Conservation (phyloP, 2,888 invertebrate genomes). For the Keiferia lycopersicella region DNA sequence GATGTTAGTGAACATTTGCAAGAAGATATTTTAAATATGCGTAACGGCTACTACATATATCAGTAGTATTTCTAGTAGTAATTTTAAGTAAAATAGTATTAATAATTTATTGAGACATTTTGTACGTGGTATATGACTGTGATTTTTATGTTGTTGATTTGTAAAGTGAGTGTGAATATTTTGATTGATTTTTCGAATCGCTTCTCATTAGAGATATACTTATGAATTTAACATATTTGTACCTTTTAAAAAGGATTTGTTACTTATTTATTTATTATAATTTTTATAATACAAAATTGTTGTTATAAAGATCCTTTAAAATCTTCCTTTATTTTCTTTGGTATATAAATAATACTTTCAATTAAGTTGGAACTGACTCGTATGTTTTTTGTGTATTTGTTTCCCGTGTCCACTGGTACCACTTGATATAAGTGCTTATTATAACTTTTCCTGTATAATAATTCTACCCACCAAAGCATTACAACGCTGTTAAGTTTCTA, state of each 20-base stretch:
- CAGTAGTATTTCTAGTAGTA: constrained; percentile 31
- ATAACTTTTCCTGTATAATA: constrained; percentile 12
- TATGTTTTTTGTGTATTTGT: not conserved
- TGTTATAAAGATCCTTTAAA: too few species aligned
- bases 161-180: not conserved
- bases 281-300: too few species aligned
- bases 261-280: not conserved
- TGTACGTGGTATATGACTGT: constrained; percentile 8
- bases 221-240: constrained; percentile 3
- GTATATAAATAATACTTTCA: not conserved
- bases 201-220: not conserved
- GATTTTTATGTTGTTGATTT: constrained; percentile 15
- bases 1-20: constrained; percentile 36
- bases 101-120: constrained; percentile 1
- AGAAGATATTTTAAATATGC: constrained; percentile 42
- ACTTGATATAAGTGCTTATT: constrained; percentile 14
- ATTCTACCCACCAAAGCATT: not conserved
- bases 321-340: too few species aligned
- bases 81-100: constrained; percentile 1
- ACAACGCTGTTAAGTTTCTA: not conserved
- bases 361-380: not conserved
- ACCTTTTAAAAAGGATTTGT: constrained; percentile 29
- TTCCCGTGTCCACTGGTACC: not conserved
- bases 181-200: not conserved
- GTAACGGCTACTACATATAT: constrained; percentile 50